Evolutionary conservation across 2,888 invertebrate genomes (phyloP), one percentile per base, ranked within the genome.

Genomic region (Drosophila paramelanica): DNA sequence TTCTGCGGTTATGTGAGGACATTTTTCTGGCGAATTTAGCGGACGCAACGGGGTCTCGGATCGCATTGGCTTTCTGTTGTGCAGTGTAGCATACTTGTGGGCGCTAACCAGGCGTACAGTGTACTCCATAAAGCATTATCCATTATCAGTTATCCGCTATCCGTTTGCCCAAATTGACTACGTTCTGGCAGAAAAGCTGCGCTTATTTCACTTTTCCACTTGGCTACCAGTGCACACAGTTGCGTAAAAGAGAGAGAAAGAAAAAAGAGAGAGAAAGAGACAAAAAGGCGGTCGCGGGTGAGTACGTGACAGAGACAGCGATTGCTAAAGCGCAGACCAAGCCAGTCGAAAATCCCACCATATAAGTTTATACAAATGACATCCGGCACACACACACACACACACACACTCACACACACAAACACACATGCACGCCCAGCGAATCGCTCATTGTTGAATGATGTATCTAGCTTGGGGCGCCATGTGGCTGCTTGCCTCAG

Each of bases 301-400:
- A 13, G 27, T 20, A 13, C 13, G 25, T 1, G 10, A 31, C 31
- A 41, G 41, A n/a, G 11, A 36, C 36, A 61, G 49, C 14, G 38
- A 52, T 42, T 27, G 46, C 14, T 23, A 62, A 53, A 53, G 38
- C 33, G 41, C 41, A 62, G 46, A 65, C 39, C 69, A 73, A 67
- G 71, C 66, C 64, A 49, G 61, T 59, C 43, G 68, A 77, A 83
- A 87, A 69, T 73, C 61, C 58, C 62, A 64, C 61, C 72, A 83
- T 73, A 81, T 75, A 74, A 77, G 77, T 73, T 83, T 73, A 86
- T 75, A 77, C 87, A 83, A 87, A 87, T 82, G 82, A 84, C 81
- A 87, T 87, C 81, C 87, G 81, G 70, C 36, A 46, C 46, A 53
- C 38, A 46, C 27, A 25, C 33, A 39, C 27, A 38, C 33, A 27